Evolutionary conservation across 2,888 invertebrate species (phyloP).

Genomic region (Nebria brevicollis): DNA sequence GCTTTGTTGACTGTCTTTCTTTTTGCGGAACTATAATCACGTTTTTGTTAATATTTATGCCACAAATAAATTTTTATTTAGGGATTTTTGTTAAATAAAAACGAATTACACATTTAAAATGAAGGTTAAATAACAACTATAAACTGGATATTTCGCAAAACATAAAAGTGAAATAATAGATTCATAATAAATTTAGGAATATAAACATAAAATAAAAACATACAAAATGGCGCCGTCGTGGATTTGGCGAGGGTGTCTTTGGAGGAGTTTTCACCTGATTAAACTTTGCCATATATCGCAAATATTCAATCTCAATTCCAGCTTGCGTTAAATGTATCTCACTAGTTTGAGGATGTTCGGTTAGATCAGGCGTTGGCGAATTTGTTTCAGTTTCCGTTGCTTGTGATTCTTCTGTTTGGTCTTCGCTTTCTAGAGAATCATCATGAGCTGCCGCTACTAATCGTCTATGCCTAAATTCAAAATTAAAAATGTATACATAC

Average conservation of each 20-base stretch:
- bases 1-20: constrained; percentile 26
- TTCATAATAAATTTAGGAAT: background rate
- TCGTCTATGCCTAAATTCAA: constrained; percentile 19
- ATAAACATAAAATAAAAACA: constrained; percentile 21
- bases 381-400: background rate
- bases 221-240: constrained; percentile 21
- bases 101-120: background rate
- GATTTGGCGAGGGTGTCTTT: background rate
- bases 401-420: constrained; percentile 12
- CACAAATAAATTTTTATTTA: no score
- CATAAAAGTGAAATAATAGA: background rate
- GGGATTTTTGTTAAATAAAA: background rate
- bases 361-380: background rate
- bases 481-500: background rate
- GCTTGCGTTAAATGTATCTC: background rate
- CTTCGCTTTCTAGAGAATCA: background rate
- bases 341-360: background rate
- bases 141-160: background rate
- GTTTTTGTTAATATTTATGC: background rate
- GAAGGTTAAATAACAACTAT: background rate
- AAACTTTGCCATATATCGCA: constrained; percentile 58
- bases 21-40: constrained; percentile 30
- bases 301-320: constrained; percentile 55
- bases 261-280: constrained; percentile 52
- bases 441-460: constrained; percentile 27